Percentiles rank a stretch among this genome's conserved stretches.
Evolutionary conservation across 1,140 invertebrate species (phyloP).

Genomic region (Dryas iulia): DNA sequence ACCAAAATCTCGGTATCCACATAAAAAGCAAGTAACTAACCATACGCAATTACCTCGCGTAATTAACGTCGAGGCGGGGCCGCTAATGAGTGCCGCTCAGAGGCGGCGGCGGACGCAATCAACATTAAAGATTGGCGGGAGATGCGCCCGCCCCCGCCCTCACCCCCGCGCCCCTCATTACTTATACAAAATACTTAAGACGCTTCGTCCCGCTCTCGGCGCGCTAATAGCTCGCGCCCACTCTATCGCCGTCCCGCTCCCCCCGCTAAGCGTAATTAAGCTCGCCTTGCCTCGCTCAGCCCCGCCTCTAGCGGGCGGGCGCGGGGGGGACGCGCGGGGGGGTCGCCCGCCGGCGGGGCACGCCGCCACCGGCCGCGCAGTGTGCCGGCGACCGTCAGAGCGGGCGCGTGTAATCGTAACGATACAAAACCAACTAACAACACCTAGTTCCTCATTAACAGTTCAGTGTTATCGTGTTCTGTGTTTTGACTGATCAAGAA

Average conservation of each 20-base stretch:
- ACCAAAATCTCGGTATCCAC: constrained; percentile 39
- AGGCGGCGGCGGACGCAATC: constrained; percentile 74
- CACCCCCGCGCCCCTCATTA: constrained; percentile 73
- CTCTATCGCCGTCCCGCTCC: constrained; percentile 74
- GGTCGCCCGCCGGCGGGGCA: constrained; percentile 48
- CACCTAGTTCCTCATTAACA: constrained; percentile 66
- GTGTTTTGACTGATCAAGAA: constrained; percentile 67
- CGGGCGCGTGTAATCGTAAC: constrained; percentile 58
- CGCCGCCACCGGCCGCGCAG: constrained; percentile 60
- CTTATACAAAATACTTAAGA: constrained; percentile 80
- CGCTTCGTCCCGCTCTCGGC: constrained; percentile 76
- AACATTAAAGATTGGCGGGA: constrained; percentile 80
- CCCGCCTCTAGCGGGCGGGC: constrained; percentile 48
- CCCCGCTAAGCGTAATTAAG: constrained; percentile 73
- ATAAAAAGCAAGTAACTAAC: constrained; percentile 52
- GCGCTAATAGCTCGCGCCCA: constrained; percentile 77
- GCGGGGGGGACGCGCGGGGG: constrained; percentile 5
- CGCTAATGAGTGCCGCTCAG: constrained; percentile 73
- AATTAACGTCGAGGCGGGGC: constrained; percentile 77
- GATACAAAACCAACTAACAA: constrained; percentile 59
- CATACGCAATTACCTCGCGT: constrained; percentile 57
- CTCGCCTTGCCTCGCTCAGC: constrained; percentile 70
- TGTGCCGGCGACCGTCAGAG: constrained; percentile 73
- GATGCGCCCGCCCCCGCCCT: constrained; percentile 59
- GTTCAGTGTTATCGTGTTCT: constrained; percentile 72